These are phyloP conservation scores for Aspidapion aeneum DNA, from an alignment of 2,888 invertebrate species.

Conservation along the genomic window DNA sequence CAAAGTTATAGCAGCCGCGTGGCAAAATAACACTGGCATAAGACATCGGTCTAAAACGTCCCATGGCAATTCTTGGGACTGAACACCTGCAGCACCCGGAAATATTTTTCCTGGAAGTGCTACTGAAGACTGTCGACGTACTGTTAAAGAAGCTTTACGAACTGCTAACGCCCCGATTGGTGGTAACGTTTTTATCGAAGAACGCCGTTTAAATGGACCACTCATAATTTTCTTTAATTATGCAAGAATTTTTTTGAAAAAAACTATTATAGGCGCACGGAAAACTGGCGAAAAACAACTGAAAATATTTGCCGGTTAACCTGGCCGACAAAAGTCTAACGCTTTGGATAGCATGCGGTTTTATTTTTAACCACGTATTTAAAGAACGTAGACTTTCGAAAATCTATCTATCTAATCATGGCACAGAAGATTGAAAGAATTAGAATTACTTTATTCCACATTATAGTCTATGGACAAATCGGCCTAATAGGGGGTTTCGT, in stretches of 20 bases:
- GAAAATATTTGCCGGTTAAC: background rate
- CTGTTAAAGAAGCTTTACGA: constrained; percentile 31
- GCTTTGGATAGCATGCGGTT: background rate
- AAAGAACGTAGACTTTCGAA: too few relatives aligned
- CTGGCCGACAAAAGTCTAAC: background rate
- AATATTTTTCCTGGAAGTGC: constrained; percentile 45
- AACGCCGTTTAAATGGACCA: constrained; percentile 46
- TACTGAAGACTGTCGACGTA: constrained; percentile 38
- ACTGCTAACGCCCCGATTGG: constrained; percentile 32
- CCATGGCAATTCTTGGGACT: constrained; percentile 65
- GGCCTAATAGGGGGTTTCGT: too few relatives aligned
- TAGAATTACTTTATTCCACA: too few relatives aligned
- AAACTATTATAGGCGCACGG: background rate
- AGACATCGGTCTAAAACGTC: constrained; percentile 69
- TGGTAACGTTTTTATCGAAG: constrained; percentile 44
- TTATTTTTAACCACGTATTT: background rate
- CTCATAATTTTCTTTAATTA: constrained; percentile 43
- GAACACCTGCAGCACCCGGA: constrained; percentile 53
- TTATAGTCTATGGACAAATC: too few relatives aligned
- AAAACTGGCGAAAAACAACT: background rate
- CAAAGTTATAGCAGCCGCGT: constrained; percentile 72
- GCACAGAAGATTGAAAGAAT: too few relatives aligned
- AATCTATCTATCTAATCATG: too few relatives aligned
- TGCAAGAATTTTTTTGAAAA: too few relatives aligned
- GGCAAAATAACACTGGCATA: constrained; percentile 74